Evolutionary conservation across 2,113 vertebrate species (phyloP).

Genomic region (Rhagologus leucostigma): DNA sequence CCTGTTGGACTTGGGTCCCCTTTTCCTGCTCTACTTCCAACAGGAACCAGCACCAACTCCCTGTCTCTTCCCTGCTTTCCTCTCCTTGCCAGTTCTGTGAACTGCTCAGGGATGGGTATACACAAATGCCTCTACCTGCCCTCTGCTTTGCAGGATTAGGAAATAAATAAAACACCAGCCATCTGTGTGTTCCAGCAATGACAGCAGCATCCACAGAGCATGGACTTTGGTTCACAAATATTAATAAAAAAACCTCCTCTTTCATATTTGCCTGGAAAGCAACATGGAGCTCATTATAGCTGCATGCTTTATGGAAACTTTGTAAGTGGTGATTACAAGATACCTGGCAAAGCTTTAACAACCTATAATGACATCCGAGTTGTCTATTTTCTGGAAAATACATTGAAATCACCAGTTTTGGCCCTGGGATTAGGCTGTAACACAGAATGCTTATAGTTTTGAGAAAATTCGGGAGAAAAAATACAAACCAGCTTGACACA

Average conservation of each 20-base stretch:
- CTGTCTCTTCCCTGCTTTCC: background rate
- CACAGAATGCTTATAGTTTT: background rate
- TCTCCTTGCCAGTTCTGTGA: background rate
- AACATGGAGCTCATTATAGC: background rate
- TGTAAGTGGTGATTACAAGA: background rate
- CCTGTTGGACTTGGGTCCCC: background rate
- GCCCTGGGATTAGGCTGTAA: background rate
- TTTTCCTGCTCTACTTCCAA: background rate
- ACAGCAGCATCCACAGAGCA: background rate
- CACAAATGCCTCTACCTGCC: background rate
- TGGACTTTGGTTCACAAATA: background rate
- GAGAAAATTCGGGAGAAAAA: conserved; percentile 24
- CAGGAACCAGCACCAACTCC: background rate
- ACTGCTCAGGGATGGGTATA: background rate
- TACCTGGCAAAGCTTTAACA: conserved; percentile 26
- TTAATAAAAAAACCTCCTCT: background rate
- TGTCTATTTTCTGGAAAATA: conserved; percentile 15
- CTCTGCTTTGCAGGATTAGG: background rate
- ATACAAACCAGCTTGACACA: background rate
- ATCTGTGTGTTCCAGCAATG: background rate
- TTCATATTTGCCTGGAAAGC: background rate
- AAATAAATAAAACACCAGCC: background rate
- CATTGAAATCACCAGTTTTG: background rate
- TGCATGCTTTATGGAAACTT: background rate
- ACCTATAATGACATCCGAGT: background rate